Base-by-base conservation (phyloP, 2,888 invertebrate species). In the Neoscelio sp. region DNA sequence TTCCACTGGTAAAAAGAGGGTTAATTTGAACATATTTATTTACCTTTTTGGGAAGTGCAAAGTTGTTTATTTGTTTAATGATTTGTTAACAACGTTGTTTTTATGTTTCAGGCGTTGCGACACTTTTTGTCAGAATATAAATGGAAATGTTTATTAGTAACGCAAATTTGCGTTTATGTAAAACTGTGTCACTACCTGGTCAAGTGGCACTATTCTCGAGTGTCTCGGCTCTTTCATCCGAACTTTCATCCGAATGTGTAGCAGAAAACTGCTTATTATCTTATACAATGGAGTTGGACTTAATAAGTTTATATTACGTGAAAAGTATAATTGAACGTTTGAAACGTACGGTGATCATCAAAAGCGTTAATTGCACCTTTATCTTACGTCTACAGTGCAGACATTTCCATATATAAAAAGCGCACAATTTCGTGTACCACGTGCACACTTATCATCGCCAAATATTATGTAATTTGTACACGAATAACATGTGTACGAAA, bases 101-200 rank as follows among this genome's bases (percentile, higher is more conserved):
- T 20, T 26, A 12, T 26, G 4, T 42, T n/a, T 8, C 18, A 7
- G 3, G n/a, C 30, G 48, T 58, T 30, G 58, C 8, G 35, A 65
- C 64, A 42, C 48, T 10, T 18, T 74, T 65, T n/a, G n/a, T 40
- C 44, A 54, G 48, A 26, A 42, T 62, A 46, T 38, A 50, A 58
- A 71, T 48, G 38, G 13, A n/a, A 48, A 38, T 64, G 48, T 77
- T 77, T 65, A 65, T 77, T 77, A 71, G 77, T 58, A 77, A 65
- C 50, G 70, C 65, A 77, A 70, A 70, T 71, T 60, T 60, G 56
- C 56, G 28, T 71, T 77, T 58, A 71, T 65, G 44, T 35, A 65
- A 70, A 71, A 77, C 65, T 71, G 64, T 77, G 77, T 71, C 77
- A 71, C 58, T 40, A 77, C 13, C 77, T 76, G 76, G 64, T 77